These are phyloP conservation scores for Neodontobutis hainanensis DNA, from an alignment of 2,113 vertebrate species.

Conservation along the genomic window DNA sequence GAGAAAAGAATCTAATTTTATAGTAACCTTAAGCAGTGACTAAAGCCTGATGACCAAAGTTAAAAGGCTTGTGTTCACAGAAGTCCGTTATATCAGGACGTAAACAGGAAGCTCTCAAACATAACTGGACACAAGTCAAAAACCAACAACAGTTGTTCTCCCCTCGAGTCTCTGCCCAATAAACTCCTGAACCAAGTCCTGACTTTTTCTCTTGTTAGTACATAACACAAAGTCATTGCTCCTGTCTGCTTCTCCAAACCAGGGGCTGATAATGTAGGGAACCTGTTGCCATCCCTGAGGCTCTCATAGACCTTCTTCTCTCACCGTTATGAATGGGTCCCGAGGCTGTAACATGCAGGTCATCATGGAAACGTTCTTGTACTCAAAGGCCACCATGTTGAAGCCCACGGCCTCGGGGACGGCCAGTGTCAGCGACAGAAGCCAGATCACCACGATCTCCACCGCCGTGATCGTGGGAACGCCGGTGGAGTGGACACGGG, in stretches of 20 bases:
- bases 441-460: constrained; percentile 91
- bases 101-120: constrained; percentile 56
- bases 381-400: constrained; percentile 81
- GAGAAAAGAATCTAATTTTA: too few relatives aligned
- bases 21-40: too few relatives aligned
- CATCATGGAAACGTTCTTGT: constrained; percentile 74
- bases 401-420: constrained; percentile 93
- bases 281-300: too few relatives aligned
- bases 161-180: neutral
- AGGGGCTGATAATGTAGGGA: too few relatives aligned
- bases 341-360: constrained; percentile 89
- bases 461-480: constrained; percentile 87
- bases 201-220: too few relatives aligned
- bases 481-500: constrained; percentile 89
- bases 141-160: neutral
- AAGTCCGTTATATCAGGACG: neutral
- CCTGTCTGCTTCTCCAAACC: too few relatives aligned
- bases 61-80: neutral
- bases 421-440: constrained; percentile 86
- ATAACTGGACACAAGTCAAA: neutral
- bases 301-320: neutral
- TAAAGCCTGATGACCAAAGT: too few relatives aligned
- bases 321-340: constrained; percentile 85
- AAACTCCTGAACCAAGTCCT: neutral
- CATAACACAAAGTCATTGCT: too few relatives aligned